Percentiles rank a stretch among this genome's conserved stretches.
These are phyloP conservation scores for Dendrocincla fuliginosa DNA, from an alignment of 2,797 vertebrate species.

Conservation along the genomic window DNA sequence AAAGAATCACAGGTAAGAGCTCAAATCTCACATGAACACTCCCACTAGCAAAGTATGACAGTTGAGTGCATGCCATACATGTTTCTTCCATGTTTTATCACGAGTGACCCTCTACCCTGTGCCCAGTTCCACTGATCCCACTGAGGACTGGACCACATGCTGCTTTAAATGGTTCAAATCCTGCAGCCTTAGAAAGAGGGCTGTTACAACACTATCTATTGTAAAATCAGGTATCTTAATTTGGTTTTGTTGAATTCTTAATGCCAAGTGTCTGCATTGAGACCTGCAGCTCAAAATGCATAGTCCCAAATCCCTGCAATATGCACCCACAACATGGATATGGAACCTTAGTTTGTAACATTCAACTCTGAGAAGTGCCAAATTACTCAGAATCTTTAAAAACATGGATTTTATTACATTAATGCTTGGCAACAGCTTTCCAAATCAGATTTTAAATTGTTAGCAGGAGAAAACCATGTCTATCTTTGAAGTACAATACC, in stretches of 20 bases:
- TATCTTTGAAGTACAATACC: neutral
- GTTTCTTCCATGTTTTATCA: neutral
- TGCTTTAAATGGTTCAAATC: neutral
- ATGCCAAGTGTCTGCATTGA: neutral
- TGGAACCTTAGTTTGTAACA: neutral
- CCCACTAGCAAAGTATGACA: neutral
- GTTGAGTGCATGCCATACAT: neutral
- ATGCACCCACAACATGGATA: neutral
- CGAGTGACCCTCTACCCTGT: neutral
- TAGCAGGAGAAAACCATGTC: neutral
- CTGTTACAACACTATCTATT: neutral
- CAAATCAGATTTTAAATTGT: neutral
- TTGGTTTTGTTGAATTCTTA: neutral
- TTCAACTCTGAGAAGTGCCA: neutral
- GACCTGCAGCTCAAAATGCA: neutral
- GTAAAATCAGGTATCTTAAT: neutral
- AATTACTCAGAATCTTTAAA: neutral
- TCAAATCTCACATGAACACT: neutral
- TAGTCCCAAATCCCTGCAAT: neutral
- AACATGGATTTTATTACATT: neutral
- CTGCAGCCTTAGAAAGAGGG: neutral
- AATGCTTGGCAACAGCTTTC: conserved; percentile 8
- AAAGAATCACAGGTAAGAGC: neutral
- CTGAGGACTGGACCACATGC: neutral
- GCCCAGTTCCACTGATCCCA: neutral